Percentiles rank a stretch among this genome's conserved stretches.
Evolutionary conservation across 2,113 vertebrate genomes (phyloP).

Genomic region (Sylvia atricapilla): DNA sequence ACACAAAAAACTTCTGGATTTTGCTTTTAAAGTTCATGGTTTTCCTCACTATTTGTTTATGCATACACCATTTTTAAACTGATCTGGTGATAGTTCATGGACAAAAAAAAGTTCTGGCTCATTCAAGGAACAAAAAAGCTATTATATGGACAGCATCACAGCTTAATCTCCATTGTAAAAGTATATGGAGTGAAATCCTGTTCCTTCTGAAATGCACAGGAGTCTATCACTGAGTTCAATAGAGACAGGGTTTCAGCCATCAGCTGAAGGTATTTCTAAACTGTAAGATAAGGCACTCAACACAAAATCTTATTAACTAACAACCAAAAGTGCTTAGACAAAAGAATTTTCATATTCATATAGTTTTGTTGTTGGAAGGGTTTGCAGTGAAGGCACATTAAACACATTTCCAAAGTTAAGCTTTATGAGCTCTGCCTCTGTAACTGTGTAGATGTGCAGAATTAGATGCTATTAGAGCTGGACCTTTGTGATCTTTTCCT

Average conservation of each 20-base stretch:
- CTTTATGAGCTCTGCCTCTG: background rate
- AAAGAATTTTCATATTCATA: background rate
- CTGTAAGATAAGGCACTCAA: background rate
- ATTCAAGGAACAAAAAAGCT: background rate
- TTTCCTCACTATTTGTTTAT: background rate
- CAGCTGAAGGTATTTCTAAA: background rate
- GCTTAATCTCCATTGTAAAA: background rate
- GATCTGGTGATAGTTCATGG: background rate
- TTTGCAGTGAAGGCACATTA: background rate
- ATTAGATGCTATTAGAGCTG: background rate
- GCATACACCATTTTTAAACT: background rate
- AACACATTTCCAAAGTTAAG: background rate
- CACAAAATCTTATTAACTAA: background rate
- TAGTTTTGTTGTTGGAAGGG: background rate
- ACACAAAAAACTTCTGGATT: background rate
- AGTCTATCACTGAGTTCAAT: background rate
- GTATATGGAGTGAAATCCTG: background rate
- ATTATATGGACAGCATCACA: background rate
- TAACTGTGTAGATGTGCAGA: background rate
- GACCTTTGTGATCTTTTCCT: background rate
- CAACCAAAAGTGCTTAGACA: background rate
- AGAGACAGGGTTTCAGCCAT: background rate
- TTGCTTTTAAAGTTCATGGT: background rate
- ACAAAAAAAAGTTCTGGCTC: background rate
- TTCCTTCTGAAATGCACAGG: background rate